Base-by-base conservation (phyloP, 2,888 invertebrate species). In the Eilema caniola region DNA sequence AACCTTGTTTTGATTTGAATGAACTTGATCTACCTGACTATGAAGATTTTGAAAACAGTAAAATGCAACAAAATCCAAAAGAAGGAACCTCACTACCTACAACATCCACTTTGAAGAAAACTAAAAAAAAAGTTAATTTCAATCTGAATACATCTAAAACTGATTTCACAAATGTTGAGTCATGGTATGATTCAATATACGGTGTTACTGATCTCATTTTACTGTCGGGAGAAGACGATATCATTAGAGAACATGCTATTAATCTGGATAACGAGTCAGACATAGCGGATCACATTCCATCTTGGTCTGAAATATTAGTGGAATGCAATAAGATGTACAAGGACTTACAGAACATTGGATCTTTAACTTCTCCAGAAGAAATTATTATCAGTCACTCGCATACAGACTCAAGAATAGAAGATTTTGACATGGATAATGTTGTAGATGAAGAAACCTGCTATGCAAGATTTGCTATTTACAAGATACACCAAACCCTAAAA, bases 111-210 rank as follows among this genome's bases (percentile, higher is more conserved):
- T 74, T 94, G 37, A 93, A 91, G 75, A 90, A 86, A 82, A 71
- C 77, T 7, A 84, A 87, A 73, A 80, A 85, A 60, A 88, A 80
- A 84, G 89, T 90, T 62, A 91, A 86, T 78, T 92, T 90, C 67
- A 87, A 88, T 72, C 75, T 86, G 31, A 87, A 83, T 59, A 84
- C 85, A 8, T 72, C 85, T 14, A 83, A 82, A 75, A 72, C 78
- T 37, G 87, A 90, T 66, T 83, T 83, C 63, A 87, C 87, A 41
- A 80, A 85, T 62, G 76, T 78, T 67, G 90, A 90, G 65, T 89
- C 88, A 23, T 94, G 93, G 93, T 89, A 91, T 74, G 94, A 95
- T 77, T 92, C 91, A 64, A 90, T 93, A 69, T 93, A 92, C 74
- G 95, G 94, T 16, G 71, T 94, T 60, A 88, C 92, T n/a, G 90